Evolutionary conservation across 1,140 invertebrate genomes (phyloP).

Genomic region (Drosophila auraria): DNA sequence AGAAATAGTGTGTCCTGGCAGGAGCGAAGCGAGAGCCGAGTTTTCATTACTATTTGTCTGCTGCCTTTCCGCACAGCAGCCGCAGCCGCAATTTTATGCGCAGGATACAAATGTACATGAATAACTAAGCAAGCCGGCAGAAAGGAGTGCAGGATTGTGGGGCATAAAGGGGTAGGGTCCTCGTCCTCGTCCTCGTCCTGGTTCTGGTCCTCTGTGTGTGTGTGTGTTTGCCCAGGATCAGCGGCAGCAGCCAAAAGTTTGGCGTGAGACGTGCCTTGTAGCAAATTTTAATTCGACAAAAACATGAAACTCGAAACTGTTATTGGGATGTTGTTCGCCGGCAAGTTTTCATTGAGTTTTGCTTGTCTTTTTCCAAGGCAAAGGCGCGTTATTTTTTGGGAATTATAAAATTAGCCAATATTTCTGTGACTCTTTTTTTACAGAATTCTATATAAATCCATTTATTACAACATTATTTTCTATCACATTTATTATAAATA

Average conservation of each 20-base stretch:
- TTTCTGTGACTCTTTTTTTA: slow-evolving; percentile 4
- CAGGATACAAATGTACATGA: slow-evolving; percentile 83
- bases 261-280: slow-evolving; percentile 78
- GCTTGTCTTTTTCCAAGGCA: slow-evolving; percentile 8
- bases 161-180: slow-evolving; percentile 5
- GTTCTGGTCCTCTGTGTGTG: slow-evolving; percentile 16
- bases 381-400: slow-evolving; percentile 6
- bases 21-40: slow-evolving; percentile 52
- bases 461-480: too few species aligned
- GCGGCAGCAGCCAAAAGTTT: slow-evolving; percentile 60
- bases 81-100: slow-evolving; percentile 83
- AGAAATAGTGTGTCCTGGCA: slow-evolving; percentile 76
- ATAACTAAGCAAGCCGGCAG: slow-evolving; percentile 71
- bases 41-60: slow-evolving; percentile 84
- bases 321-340: slow-evolving; percentile 64
- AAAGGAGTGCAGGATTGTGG: slow-evolving; percentile 25
- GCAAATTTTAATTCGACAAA: slow-evolving; percentile 84
- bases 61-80: slow-evolving; percentile 84
- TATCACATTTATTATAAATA: neutral
- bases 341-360: slow-evolving; percentile 54
- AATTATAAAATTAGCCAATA: slow-evolving; percentile 37
- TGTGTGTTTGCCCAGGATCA: slow-evolving; percentile 49
- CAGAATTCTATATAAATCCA: neutral
- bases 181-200: slow-evolving; percentile 10
- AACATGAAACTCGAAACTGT: slow-evolving; percentile 78